phyloP scores from a whole-genome alignment of 2,113 vertebrate species.

The Nycticryphes semicollaris region DNA sequence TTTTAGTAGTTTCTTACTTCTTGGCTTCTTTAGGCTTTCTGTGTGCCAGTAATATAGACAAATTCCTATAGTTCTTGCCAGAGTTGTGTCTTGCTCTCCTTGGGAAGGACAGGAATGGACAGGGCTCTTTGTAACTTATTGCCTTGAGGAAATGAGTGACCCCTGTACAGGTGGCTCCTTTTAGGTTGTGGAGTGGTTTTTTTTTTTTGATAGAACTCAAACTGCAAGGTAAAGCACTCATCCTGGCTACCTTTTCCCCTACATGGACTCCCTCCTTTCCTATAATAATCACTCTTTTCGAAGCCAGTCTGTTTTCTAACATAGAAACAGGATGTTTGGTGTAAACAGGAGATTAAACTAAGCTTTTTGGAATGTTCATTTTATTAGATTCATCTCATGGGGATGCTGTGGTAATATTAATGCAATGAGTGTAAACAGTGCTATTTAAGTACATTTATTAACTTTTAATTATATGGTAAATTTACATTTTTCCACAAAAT shows the following conservation, averaged over 20 bases:
- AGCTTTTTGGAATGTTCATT: slow-evolving; percentile 43
- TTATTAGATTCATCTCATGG: not conserved
- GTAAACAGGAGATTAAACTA: slow-evolving; percentile 24
- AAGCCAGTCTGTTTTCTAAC: not conserved
- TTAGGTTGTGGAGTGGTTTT: not conserved
- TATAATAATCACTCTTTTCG: not conserved
- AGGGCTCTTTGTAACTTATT: not conserved
- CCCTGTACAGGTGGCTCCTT: not conserved
- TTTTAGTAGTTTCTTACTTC: not conserved
- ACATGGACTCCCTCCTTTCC: not conserved
- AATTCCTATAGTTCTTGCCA: not conserved
- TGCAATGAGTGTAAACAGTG: not conserved
- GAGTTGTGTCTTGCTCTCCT: not conserved
- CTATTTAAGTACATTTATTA: not conserved
- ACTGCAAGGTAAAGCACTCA: not conserved
- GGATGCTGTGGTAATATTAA: not conserved
- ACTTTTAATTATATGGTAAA: not conserved
- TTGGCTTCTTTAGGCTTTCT: not conserved
- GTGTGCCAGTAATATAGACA: not conserved
- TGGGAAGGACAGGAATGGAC: not conserved
- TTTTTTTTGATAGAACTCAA: not conserved
- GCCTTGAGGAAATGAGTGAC: not conserved
- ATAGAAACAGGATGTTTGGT: slow-evolving; percentile 6
- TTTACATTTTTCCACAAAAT: not conserved
- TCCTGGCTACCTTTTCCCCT: not conserved